A percentile compares a stretch with the other conserved stretches of the same genome.
These are phyloP conservation scores for Tribolium castaneum DNA, from an alignment of 1,140 invertebrate genomes.

Conservation along the genomic window DNA sequence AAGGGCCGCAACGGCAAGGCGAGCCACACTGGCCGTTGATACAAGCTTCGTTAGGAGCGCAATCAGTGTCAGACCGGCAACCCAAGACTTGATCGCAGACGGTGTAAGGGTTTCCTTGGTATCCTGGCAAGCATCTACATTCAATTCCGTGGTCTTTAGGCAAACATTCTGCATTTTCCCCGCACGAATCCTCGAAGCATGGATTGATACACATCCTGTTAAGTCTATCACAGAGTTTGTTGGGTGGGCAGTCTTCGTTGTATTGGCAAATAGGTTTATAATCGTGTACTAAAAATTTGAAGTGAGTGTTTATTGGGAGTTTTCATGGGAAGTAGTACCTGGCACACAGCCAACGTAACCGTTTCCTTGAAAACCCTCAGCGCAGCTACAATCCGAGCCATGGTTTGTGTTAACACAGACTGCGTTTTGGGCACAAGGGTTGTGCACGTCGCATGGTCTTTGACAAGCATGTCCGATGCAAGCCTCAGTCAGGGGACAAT, in stretches of 20 bases:
- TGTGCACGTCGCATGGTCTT: slow-evolving; percentile 83
- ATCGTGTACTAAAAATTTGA: slow-evolving; percentile 68
- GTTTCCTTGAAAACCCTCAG: slow-evolving; percentile 87
- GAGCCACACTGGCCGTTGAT: slow-evolving; percentile 79
- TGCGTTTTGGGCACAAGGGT: slow-evolving; percentile 85
- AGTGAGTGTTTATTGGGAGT: background rate
- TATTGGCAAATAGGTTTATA: slow-evolving; percentile 84
- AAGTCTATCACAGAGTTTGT: slow-evolving; percentile 82
- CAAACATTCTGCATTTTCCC: slow-evolving; percentile 84
- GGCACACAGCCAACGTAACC: slow-evolving; percentile 81
- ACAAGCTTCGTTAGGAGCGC: slow-evolving; percentile 76
- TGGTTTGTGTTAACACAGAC: slow-evolving; percentile 91
- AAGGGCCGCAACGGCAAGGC: slow-evolving; percentile 80
- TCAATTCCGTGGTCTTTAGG: slow-evolving; percentile 80
- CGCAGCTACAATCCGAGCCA: slow-evolving; percentile 84
- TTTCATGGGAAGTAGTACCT: slow-evolving; percentile 67
- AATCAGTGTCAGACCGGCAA: slow-evolving; percentile 77
- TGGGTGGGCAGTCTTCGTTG: slow-evolving; percentile 88
- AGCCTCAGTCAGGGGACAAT: slow-evolving; percentile 83
- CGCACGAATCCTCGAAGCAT: slow-evolving; percentile 84
- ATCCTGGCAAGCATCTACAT: slow-evolving; percentile 82
- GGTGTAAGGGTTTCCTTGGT: slow-evolving; percentile 82
- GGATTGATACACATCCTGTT: slow-evolving; percentile 87
- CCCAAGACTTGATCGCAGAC: slow-evolving; percentile 76
- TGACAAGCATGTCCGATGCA: slow-evolving; percentile 84